A percentile compares a stretch with the other conserved stretches of the same genome.
Evolutionary conservation across 2,797 vertebrate genomes (phyloP).

Genomic region (Arctocebus calabarensis): DNA sequence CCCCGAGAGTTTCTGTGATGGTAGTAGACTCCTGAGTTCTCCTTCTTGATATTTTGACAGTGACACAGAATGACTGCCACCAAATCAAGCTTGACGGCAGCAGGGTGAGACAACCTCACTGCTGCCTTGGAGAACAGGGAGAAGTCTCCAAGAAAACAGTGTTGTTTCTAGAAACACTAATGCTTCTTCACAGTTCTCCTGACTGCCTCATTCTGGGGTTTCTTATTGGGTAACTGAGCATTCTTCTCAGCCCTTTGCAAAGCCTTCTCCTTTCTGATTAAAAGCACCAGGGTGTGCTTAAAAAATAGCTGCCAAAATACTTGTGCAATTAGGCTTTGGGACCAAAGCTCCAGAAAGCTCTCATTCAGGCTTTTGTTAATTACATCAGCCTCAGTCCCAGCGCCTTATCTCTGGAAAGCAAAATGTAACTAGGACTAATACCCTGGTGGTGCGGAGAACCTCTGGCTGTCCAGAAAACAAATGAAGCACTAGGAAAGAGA

Average conservation of each 20-base stretch:
- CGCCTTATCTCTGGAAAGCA: conserved; percentile 72
- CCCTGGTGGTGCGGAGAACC: conserved; percentile 11
- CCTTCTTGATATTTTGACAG: not conserved
- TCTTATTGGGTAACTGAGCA: not conserved
- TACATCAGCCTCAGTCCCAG: conserved; percentile 78
- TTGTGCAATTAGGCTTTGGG: conserved; percentile 80
- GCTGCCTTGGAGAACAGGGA: not conserved
- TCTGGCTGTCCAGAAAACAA: conserved; percentile 38
- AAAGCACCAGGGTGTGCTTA: not conserved
- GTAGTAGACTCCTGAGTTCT: not conserved
- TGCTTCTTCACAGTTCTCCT: not conserved
- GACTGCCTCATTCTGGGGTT: not conserved
- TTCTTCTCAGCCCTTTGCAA: not conserved
- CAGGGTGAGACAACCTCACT: not conserved
- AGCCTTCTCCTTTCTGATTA: not conserved
- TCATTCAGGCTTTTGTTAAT: conserved; percentile 81
- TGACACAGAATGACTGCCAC: not conserved
- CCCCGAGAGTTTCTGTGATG: not conserved
- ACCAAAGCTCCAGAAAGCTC: conserved; percentile 81
- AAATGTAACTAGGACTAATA: conserved; percentile 64
- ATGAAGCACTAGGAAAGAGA: conserved; percentile 69
- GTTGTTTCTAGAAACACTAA: not conserved
- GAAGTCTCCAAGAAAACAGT: not conserved
- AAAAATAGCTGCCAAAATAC: conserved; percentile 74
- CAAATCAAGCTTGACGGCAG: not conserved